Percentiles rank a stretch among this genome's conserved stretches.
These are phyloP conservation scores for Noturus placidus DNA, from an alignment of 2,113 vertebrate genomes.

Conservation along the genomic window DNA sequence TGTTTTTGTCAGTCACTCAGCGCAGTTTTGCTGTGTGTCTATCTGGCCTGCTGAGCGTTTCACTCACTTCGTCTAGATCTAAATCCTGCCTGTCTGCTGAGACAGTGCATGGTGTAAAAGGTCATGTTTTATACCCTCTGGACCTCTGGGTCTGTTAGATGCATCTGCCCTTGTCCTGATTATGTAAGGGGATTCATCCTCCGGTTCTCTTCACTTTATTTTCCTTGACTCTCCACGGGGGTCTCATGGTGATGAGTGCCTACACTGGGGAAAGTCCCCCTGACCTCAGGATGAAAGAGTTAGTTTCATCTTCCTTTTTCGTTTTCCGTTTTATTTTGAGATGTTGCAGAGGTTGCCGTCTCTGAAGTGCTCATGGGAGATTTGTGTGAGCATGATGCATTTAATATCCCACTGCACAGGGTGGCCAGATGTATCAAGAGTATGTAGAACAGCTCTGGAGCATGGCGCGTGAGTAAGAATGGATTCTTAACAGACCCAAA, in stretches of 20 bases:
- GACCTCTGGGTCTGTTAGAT: constrained; percentile 43
- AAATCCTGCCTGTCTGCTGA: constrained; percentile 29
- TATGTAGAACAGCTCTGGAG: not conserved
- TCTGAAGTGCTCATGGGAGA: constrained; percentile 8
- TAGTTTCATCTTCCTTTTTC: constrained; percentile 11
- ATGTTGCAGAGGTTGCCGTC: constrained; percentile 10
- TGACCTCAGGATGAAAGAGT: constrained; percentile 46
- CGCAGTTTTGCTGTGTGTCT: not conserved
- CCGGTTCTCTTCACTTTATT: constrained; percentile 4
- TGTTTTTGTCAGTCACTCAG: constrained; percentile 11
- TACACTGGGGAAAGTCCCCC: constrained; percentile 35
- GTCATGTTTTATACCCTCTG: constrained; percentile 35
- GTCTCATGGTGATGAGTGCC: constrained; percentile 41
- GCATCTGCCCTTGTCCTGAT: constrained; percentile 38
- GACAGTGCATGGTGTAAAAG: constrained; percentile 21
- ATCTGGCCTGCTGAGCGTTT: constrained; percentile 28
- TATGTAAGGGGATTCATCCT: constrained; percentile 25
- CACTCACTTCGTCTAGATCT: constrained; percentile 32
- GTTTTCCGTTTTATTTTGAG: constrained; percentile 8
- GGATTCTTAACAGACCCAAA: not conserved
- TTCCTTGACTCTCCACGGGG: constrained; percentile 27
- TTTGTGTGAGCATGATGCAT: constrained; percentile 35
- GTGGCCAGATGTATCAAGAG: not conserved
- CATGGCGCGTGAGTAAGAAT: not conserved
- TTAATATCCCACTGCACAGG: not conserved